Conservation (phyloP, 2,113 vertebrate species). For the Hiodon alosoides region DNA sequence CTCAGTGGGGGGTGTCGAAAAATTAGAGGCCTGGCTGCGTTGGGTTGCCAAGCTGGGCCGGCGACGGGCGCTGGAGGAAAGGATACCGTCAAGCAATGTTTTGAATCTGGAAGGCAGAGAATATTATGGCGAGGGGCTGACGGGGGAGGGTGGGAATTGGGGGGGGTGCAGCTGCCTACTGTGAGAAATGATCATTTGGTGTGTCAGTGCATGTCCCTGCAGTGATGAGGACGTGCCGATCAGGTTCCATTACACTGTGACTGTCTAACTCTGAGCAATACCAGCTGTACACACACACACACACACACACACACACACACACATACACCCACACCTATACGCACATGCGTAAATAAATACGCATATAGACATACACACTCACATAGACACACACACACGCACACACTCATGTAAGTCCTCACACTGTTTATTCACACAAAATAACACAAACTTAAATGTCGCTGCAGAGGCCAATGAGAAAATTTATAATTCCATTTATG, state of each 20-base stretch:
- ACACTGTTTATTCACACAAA: slow-evolving; percentile 4
- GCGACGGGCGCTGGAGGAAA: neutral
- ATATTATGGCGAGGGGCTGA: neutral
- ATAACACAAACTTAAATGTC: slow-evolving; percentile 14
- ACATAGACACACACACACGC: slow-evolving; percentile 13
- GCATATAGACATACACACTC: neutral
- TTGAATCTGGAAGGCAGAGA: neutral
- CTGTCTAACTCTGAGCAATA: neutral
- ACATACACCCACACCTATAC: neutral
- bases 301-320: neutral
- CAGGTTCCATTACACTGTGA: slow-evolving; percentile 4
- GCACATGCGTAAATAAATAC: slow-evolving; percentile 1
- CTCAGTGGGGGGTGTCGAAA: neutral
- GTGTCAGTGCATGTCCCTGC: neutral
- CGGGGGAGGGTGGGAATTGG: neutral
- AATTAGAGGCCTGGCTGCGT: no score
- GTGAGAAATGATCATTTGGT: neutral
- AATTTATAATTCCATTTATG: neutral
- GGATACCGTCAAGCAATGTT: slow-evolving; percentile 10
- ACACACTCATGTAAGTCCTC: neutral
- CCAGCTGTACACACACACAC: neutral
- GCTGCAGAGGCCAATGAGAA: neutral
- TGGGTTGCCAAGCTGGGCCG: neutral
- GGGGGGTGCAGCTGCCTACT: neutral
- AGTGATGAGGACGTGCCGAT: neutral